These are phyloP conservation scores for Drosophila repleta DNA, from an alignment of 1,140 invertebrate species.

Conservation along the genomic window DNA sequence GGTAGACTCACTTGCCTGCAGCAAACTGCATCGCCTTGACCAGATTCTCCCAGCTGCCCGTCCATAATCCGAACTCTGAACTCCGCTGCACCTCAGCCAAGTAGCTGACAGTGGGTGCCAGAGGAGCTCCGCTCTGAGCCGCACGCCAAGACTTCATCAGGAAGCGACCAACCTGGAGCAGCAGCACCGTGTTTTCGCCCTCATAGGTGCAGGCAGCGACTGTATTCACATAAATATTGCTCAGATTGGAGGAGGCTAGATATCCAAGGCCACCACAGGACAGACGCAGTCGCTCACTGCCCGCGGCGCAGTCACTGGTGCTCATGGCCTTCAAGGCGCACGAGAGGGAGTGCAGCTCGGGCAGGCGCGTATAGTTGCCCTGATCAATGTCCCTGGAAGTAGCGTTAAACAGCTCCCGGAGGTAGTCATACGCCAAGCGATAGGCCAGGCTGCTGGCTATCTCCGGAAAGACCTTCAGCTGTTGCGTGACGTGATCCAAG, in stretches of 20 bases:
- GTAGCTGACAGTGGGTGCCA: conserved; percentile 88
- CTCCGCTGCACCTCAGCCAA: conserved; percentile 84
- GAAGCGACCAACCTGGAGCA: conserved; percentile 94
- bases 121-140: conserved; percentile 84
- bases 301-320: conserved; percentile 88
- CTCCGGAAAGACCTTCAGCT: conserved; percentile 94
- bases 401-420: conserved; percentile 93
- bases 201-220: conserved; percentile 96
- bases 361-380: conserved; percentile 90
- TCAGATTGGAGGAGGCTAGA: conserved; percentile 93
- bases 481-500: conserved; percentile 96
- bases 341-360: conserved; percentile 94
- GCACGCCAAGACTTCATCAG: conserved; percentile 90
- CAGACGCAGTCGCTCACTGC: conserved; percentile 91
- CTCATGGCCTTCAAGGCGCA: conserved; percentile 95
- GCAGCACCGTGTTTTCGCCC: conserved; percentile 96
- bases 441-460: conserved; percentile 92
- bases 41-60: conserved; percentile 87
- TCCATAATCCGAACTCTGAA: conserved; percentile 85
- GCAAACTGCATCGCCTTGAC: conserved; percentile 87
- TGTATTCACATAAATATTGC: conserved; percentile 89
- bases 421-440: conserved; percentile 88
- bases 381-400: conserved; percentile 90
- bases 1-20: conserved; percentile 87
- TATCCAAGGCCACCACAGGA: conserved; percentile 98